Evolutionary conservation across 2,113 vertebrate genomes (phyloP), one percentile per base, ranked within the genome.

Genomic region (Polypterus senegalus): DNA sequence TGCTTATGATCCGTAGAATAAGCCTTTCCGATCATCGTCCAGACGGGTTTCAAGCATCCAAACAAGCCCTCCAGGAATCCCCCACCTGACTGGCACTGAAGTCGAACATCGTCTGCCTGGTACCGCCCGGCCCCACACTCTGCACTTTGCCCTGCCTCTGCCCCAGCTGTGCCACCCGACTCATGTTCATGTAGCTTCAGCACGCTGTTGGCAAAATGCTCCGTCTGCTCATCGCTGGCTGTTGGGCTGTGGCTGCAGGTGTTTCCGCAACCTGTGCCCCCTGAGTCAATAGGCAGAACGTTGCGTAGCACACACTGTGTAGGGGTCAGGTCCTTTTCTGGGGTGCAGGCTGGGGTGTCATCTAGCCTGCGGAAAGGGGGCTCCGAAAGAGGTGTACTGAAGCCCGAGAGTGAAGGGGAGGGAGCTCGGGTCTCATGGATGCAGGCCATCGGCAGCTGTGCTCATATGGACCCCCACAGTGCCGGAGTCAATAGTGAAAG

Each of bases 11-110:
- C 93, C 0, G 92, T 93, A 57, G 91, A 91, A 73, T 97, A 97
- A 7, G 93, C 92, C 74, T 95, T 95, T 71, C 93, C 93, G 8
- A 97, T 92, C 92, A 97, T 95, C 62, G 89, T 93, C 93, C 93
- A 97, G 65, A 97, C 93, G 4, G 93, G 93, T 57, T 86, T 86
- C 58, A 97, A 83, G 76, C 93, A 97, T 43, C 93, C 92, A 66
- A 95, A 97, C 48, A 95, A 81, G 57, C 93, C 93, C 69, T 95
- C 92, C 64, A 97, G 85, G 74, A 97, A 95, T 11, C 93, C 92
- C 27, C 27, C 89, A 0, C 75, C 84, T 3, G 88, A 84, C 71
- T 92, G 91, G 72, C 90, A 92, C 76, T 92, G 89, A 58, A 94
- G 73, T 62, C 89, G 80, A 49, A 88, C 73, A 46, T 73, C 7